These are phyloP conservation scores for Philopedon plagiatum DNA, from an alignment of 2,888 invertebrate species.

Conservation along the genomic window DNA sequence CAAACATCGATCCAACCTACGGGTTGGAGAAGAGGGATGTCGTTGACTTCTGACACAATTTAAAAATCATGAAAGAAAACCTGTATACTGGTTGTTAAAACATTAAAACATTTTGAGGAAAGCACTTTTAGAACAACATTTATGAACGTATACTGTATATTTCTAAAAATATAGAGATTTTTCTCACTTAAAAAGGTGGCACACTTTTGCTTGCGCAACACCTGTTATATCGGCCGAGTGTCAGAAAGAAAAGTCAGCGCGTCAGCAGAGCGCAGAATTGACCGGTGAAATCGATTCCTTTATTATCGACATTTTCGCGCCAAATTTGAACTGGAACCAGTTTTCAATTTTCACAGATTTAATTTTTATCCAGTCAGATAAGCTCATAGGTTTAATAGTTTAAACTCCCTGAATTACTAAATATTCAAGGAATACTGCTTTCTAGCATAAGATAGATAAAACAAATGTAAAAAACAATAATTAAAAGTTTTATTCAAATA, in stretches of 20 bases:
- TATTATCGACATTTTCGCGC: neutral
- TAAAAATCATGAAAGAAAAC: constrained; percentile 50
- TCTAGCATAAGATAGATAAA: no score
- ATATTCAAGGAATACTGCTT: no score
- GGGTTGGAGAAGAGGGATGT: constrained; percentile 60
- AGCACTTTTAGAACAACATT: neutral
- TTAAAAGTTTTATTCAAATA: neutral
- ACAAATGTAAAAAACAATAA: neutral
- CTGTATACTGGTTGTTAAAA: neutral
- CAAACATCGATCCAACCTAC: constrained; percentile 79
- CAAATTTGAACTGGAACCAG: neutral
- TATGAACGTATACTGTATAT: neutral
- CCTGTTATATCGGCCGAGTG: constrained; percentile 15
- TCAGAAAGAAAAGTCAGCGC: neutral
- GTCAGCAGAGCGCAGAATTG: neutral
- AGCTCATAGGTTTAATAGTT: no score
- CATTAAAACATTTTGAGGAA: neutral
- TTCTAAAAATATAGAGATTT: neutral
- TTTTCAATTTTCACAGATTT: no score
- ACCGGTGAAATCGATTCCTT: neutral
- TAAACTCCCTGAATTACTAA: no score
- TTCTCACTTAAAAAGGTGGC: neutral
- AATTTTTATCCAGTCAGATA: no score
- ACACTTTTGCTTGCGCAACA: constrained; percentile 3
- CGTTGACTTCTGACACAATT: constrained; percentile 54